Evolutionary conservation across 2,797 vertebrate species (phyloP).

Genomic region (Jordanella pulchra): DNA sequence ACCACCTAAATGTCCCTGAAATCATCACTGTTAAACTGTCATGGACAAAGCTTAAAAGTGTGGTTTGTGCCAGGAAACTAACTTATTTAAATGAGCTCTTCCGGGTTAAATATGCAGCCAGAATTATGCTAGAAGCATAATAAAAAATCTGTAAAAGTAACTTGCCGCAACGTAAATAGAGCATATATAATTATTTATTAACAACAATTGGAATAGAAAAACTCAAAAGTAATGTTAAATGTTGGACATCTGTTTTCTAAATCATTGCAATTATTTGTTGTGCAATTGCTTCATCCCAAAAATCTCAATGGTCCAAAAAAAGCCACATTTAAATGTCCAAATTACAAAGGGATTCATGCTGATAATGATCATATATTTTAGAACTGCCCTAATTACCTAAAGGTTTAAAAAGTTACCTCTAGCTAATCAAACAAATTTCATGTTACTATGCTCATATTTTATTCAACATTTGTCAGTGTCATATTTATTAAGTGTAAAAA

Average conservation of each 20-base stretch:
- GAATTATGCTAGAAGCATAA: background rate
- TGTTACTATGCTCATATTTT: conserved; percentile 29
- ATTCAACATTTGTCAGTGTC: conserved; percentile 35
- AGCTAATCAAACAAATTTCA: conserved; percentile 16
- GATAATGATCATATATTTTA: background rate
- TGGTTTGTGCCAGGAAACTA: background rate
- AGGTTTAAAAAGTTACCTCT: conserved; percentile 14
- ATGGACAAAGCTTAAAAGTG: background rate
- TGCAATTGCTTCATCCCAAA: background rate
- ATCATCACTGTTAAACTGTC: background rate
- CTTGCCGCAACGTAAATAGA: background rate
- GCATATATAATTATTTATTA: background rate
- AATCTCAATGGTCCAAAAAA: background rate
- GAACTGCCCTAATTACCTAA: background rate
- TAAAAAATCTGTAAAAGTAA: background rate
- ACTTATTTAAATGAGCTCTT: background rate
- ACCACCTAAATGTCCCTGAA: background rate
- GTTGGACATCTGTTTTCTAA: background rate
- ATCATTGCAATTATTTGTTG: background rate
- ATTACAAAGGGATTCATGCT: background rate
- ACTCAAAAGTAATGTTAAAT: background rate
- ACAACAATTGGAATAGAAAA: too few species aligned
- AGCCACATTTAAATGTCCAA: too few species aligned
- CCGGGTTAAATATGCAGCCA: background rate
- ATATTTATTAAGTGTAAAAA: conserved; percentile 45